Base-by-base conservation (phyloP, 2,888 invertebrate genomes). In the Autographa pulchrina region DNA sequence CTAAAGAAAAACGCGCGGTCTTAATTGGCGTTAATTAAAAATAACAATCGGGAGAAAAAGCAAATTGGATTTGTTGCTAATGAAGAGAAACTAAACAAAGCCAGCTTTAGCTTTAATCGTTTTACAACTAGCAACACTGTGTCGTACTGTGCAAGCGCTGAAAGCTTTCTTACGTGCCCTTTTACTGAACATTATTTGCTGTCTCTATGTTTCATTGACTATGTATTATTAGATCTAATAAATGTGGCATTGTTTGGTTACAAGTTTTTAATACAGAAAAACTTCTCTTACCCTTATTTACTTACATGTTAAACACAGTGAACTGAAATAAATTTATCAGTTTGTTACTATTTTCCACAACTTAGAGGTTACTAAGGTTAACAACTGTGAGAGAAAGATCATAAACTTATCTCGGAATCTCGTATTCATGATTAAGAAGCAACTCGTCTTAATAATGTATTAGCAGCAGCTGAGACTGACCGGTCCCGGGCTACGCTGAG, bases 51-150 rank as follows among this genome's bases (percentile, higher is more conserved):
- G 66, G 52, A 7, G 48, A 48, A 25, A 43, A 68, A 70, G 67
- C 65, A 76, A 84, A 85, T 85, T 82, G 78, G 72, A 78, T 85
- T 80, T 65, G 67, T 54, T 65, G 78, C 63, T 82, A 83, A 85
- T 80, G 76, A 83, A 85, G 76, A 83, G 74, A 83, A 78, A 83
- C 75, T 80, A 78, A 82, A 84, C 66, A 82, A 76, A 81, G 72
- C 71, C 63, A 69, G 67, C 62, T 70, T 70, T 71, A 62, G 56
- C 59, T 68, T 75, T 81, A 84, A 82, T 78, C 70, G 74, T 56
- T 76, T 78, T 74, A 76, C 54, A 71, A 72, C 72, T 62, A 48
- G 68, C 20, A 72, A 63, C 68, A 68, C 61, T 31, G 61, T 60
- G 59, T 66, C 60, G 8, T 14, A 35, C 58, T 62, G 56, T 72